Conservation (phyloP, 2,888 invertebrate genomes). For the Tridacna gigas region DNA sequence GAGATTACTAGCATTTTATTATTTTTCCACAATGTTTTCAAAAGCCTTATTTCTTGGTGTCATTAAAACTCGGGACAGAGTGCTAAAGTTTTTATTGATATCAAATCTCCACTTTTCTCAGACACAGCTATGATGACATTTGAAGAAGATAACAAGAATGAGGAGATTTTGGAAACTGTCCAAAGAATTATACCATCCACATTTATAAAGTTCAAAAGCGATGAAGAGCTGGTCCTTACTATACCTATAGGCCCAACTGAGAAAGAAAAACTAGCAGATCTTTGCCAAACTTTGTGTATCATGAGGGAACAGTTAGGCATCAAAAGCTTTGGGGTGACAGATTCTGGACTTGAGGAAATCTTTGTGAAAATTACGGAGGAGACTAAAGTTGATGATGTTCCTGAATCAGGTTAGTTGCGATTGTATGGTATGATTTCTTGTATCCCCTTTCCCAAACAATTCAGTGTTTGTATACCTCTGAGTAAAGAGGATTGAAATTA, state of each 20-base stretch:
- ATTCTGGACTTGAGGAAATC: constrained; percentile 83
- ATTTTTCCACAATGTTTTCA: too few relatives aligned
- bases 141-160: neutral
- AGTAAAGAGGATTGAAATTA: too few relatives aligned
- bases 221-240: constrained; percentile 71
- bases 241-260: constrained; percentile 63
- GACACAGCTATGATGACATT: neutral
- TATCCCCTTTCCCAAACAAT: too few relatives aligned
- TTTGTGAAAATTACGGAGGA: constrained; percentile 82
- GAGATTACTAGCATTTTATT: too few relatives aligned
- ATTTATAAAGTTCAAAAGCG: constrained; percentile 18
- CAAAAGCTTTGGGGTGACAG: constrained; percentile 82
- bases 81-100: too few relatives aligned
- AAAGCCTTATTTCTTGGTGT: too few relatives aligned
- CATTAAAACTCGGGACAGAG: too few relatives aligned
- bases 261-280: constrained; percentile 58
- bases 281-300: constrained; percentile 81
- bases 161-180: constrained; percentile 32
- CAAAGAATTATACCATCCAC: constrained; percentile 35
- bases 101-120: neutral
- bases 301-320: constrained; percentile 70
- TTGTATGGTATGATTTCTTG: too few relatives aligned
- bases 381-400: neutral
- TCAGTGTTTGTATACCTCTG: too few relatives aligned
- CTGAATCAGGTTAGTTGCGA: neutral